Conservation (phyloP, 2,888 invertebrate genomes). For the Cremastinae sp. region DNA sequence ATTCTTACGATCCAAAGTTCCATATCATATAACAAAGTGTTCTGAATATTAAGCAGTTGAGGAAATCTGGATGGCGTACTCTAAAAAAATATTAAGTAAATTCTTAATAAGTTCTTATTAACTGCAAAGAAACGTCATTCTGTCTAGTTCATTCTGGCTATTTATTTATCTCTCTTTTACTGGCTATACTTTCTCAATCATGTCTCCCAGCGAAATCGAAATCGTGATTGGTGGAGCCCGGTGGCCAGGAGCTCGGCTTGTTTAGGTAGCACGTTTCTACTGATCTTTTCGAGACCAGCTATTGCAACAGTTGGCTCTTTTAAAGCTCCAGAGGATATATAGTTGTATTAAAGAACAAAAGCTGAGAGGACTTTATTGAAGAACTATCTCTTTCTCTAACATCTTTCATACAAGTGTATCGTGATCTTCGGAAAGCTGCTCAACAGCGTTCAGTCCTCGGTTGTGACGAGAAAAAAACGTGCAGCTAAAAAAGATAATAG, state of each 20-base stretch:
- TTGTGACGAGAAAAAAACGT: constrained; percentile 28
- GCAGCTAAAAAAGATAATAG: constrained; percentile 27
- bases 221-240: constrained; percentile 57
- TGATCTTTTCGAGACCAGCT: constrained; percentile 70
- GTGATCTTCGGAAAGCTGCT: constrained; percentile 47
- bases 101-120: no score
- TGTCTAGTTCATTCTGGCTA: background rate
- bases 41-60: no score
- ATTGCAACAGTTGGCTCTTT: constrained; percentile 78
- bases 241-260: constrained; percentile 49
- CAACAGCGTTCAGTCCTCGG: constrained; percentile 38
- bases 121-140: constrained; percentile 8
- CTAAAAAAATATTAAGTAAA: no score
- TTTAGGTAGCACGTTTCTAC: constrained; percentile 62
- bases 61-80: no score
- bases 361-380: constrained; percentile 35
- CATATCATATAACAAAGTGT: no score
- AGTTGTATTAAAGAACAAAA: constrained; percentile 34
- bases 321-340: constrained; percentile 65
- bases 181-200: background rate
- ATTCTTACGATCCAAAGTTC: no score
- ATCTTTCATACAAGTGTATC: constrained; percentile 72
- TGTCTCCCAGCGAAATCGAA: constrained; percentile 52
- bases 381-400: constrained; percentile 63
- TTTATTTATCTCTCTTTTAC: background rate